phyloP scores from a whole-genome alignment of 2,797 vertebrate species.

The Coregonus ussuriensis region DNA sequence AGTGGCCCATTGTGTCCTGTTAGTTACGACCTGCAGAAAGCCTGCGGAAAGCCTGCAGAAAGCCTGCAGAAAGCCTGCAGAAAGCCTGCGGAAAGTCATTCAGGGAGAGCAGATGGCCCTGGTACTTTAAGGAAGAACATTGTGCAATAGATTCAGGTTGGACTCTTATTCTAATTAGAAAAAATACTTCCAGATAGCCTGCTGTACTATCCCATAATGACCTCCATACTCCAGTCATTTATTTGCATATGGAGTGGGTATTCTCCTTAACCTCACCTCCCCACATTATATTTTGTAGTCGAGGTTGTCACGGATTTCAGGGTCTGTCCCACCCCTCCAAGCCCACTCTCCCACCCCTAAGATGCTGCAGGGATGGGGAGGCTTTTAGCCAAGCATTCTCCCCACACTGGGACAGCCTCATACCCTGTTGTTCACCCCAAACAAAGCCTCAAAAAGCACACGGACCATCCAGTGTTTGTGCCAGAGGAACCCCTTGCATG shows the following conservation, averaged over 20 bases:
- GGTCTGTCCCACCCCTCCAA: slow-evolving; percentile 14
- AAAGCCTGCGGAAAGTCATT: slow-evolving; percentile 1
- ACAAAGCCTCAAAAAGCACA: slow-evolving; percentile 38
- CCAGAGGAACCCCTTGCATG: slow-evolving; percentile 44
- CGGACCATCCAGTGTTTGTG: slow-evolving; percentile 36
- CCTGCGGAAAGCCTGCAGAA: not conserved
- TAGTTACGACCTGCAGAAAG: slow-evolving; percentile 9
- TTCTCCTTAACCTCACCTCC: slow-evolving; percentile 16
- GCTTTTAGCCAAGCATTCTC: slow-evolving; percentile 26
- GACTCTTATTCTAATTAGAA: slow-evolving; percentile 26
- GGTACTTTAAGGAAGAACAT: slow-evolving; percentile 37
- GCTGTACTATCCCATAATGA: slow-evolving; percentile 36
- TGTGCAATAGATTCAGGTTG: slow-evolving; percentile 26
- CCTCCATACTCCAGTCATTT: not conserved
- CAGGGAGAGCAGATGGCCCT: slow-evolving; percentile 28
- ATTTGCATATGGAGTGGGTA: slow-evolving; percentile 4
- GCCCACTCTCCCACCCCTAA: slow-evolving; percentile 34
- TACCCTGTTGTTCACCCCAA: slow-evolving; percentile 57
- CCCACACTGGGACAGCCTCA: slow-evolving; percentile 16
- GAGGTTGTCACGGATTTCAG: slow-evolving; percentile 6
- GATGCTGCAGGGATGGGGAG: slow-evolving; percentile 46
- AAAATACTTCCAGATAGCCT: slow-evolving; percentile 1
- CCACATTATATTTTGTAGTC: slow-evolving; percentile 1
- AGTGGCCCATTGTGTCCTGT: slow-evolving; percentile 22
- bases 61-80: not conserved